Evolutionary conservation across 2,888 invertebrate genomes (phyloP).

Genomic region (Drepana falcataria): DNA sequence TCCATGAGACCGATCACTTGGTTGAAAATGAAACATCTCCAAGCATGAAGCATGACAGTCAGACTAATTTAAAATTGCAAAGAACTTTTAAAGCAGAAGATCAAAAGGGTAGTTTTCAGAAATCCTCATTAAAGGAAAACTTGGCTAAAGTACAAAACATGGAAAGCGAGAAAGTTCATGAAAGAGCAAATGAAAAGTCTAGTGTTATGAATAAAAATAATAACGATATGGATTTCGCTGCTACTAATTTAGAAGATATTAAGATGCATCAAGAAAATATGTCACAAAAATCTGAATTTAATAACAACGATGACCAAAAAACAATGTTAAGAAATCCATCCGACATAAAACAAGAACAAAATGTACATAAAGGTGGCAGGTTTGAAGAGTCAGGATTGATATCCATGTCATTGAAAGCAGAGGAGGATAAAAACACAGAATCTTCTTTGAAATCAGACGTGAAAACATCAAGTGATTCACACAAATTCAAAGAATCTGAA

Average conservation of each 20-base stretch:
- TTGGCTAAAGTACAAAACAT: not conserved
- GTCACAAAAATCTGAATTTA: not conserved
- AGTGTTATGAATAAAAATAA: not conserved
- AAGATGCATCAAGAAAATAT: not conserved
- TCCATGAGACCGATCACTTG: slow-evolving; percentile 11
- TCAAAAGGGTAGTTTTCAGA: not conserved
- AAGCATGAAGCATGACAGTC: not conserved
- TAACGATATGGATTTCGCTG: not conserved
- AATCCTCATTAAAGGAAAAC: not conserved
- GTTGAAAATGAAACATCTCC: not conserved
- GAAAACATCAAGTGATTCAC: not conserved
- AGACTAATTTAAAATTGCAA: not conserved
- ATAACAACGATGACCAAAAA: not conserved
- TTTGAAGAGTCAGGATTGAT: not conserved
- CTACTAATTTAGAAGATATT: not conserved
- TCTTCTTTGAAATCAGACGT: not conserved
- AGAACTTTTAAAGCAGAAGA: not conserved
- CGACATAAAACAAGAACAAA: not conserved
- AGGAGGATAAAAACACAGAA: slow-evolving; percentile 1
- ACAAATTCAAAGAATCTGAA: not conserved
- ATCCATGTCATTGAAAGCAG: slow-evolving; percentile 1
- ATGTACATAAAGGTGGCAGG: not conserved
- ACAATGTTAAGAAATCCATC: no score
- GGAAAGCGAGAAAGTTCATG: not conserved
- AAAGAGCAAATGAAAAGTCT: not conserved